Evolutionary conservation across 2,113 vertebrate species (phyloP).

Genomic region (Poeciliopsis occidentalis): DNA sequence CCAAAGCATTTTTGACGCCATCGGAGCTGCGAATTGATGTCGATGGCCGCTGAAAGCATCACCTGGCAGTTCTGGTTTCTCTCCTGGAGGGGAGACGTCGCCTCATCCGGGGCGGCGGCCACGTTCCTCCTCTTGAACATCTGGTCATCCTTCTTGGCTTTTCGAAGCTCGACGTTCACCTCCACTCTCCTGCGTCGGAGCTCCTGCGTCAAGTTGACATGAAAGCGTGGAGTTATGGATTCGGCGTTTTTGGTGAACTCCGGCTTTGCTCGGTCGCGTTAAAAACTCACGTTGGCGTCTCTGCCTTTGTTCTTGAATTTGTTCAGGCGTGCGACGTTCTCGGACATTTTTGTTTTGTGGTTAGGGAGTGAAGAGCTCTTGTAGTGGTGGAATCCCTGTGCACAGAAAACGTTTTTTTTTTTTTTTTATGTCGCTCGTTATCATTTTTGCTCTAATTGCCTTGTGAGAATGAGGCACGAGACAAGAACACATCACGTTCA

Average conservation of each 20-base stretch:
- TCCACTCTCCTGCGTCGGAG: slow-evolving; percentile 91
- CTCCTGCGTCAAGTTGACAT: slow-evolving; percentile 77
- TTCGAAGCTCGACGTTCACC: slow-evolving; percentile 94
- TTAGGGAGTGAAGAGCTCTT: background rate
- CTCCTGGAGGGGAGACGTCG: slow-evolving; percentile 94
- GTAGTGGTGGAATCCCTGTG: slow-evolving; percentile 21
- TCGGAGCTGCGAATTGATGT: no score
- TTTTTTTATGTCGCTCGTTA: background rate
- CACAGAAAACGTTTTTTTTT: background rate
- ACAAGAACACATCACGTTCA: background rate
- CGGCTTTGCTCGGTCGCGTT: background rate
- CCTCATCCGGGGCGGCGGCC: slow-evolving; percentile 86
- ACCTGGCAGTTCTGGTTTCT: slow-evolving; percentile 89
- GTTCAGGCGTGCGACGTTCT: slow-evolving; percentile 84
- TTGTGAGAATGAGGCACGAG: no score
- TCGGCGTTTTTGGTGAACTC: no score
- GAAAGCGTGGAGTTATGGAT: background rate
- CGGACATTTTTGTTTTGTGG: slow-evolving; percentile 81
- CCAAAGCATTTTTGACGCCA: no score
- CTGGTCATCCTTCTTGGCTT: slow-evolving; percentile 97
- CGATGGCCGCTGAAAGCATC: background rate
- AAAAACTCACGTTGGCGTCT: slow-evolving; percentile 78
- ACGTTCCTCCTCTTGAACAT: slow-evolving; percentile 96
- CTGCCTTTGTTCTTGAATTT: slow-evolving; percentile 98
- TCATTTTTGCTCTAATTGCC: no score